phyloP scores from a whole-genome alignment of 2,888 invertebrate species.

The Lasioglossum zephyrum region DNA sequence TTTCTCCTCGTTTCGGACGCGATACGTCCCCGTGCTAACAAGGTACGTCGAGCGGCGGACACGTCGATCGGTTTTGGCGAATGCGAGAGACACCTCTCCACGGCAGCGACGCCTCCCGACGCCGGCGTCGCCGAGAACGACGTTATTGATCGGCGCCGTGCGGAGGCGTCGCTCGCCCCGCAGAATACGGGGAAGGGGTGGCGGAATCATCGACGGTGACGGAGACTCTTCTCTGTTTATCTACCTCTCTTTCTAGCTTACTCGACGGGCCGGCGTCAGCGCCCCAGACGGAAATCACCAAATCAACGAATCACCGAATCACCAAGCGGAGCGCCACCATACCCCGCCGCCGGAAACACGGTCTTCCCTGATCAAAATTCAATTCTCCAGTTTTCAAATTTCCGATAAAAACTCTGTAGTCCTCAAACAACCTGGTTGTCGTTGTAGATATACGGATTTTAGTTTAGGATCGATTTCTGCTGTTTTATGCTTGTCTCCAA shows the following conservation, averaged over 20 bases:
- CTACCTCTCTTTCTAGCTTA: background rate
- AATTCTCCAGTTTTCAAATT: no score
- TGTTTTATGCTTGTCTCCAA: no score
- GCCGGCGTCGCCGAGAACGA: conserved; percentile 68
- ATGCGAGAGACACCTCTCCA: conserved; percentile 38
- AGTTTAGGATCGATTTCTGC: no score
- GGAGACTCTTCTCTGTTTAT: conserved; percentile 31
- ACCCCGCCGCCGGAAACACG: no score
- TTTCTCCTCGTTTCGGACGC: conserved; percentile 41
- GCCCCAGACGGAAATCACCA: conserved; percentile 51
- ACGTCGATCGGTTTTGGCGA: conserved; percentile 62
- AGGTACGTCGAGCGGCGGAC: conserved; percentile 52
- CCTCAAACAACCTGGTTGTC: no score
- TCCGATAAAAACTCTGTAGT: no score
- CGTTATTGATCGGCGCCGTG: conserved; percentile 70
- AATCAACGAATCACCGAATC: conserved; percentile 45
- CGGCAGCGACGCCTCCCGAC: conserved; percentile 72
- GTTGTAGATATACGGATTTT: no score
- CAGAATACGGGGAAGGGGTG: conserved; percentile 44
- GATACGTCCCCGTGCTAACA: background rate
- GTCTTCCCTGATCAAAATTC: no score
- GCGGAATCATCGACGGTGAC: conserved; percentile 49
- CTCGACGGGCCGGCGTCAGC: background rate
- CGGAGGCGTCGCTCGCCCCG: conserved; percentile 69
- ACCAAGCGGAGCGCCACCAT: background rate